A percentile compares a stretch with the other conserved stretches of the same genome.
Evolutionary conservation across 2,888 invertebrate species (phyloP).

Genomic region (Leucoptera coffeella): DNA sequence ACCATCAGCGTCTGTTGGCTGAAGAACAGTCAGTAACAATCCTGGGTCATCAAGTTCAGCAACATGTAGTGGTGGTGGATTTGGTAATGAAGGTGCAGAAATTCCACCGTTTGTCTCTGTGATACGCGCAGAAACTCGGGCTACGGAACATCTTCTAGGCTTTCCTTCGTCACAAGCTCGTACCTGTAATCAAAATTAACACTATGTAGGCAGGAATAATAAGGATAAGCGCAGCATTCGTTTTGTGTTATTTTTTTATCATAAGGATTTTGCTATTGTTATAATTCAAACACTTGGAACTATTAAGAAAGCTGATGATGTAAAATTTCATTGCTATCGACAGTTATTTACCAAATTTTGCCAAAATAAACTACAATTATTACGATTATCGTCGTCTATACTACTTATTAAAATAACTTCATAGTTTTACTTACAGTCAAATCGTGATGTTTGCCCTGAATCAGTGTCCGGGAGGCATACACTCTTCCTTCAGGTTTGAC

Average conservation of each 20-base stretch:
- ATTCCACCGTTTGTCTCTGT: slow-evolving; percentile 59
- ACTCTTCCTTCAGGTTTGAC: slow-evolving; percentile 78
- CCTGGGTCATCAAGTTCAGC: slow-evolving; percentile 86
- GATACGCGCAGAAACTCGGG: slow-evolving; percentile 62
- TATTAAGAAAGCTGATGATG: no score
- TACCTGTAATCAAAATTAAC: no score
- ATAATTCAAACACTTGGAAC: no score
- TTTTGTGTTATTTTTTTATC: no score
- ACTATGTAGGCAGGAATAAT: slow-evolving; percentile 7
- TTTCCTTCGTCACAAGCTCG: slow-evolving; percentile 77
- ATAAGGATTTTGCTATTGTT: no score
- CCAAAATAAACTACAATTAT: no score
- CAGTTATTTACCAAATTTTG: no score
- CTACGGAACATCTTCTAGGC: slow-evolving; percentile 66
- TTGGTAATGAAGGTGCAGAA: slow-evolving; percentile 57
- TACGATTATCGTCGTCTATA: no score
- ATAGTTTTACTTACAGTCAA: slow-evolving; percentile 16
- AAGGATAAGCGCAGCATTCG: no score
- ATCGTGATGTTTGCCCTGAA: slow-evolving; percentile 54
- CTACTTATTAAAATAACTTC: no score
- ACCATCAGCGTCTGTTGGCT: slow-evolving; percentile 79
- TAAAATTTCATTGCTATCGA: no score
- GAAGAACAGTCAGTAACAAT: slow-evolving; percentile 77
- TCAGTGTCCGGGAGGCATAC: slow-evolving; percentile 61
- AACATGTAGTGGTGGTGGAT: slow-evolving; percentile 61